Conservation (phyloP, 53 echinoderm and acorn worm species). For the Antedon mediterranea region DNA sequence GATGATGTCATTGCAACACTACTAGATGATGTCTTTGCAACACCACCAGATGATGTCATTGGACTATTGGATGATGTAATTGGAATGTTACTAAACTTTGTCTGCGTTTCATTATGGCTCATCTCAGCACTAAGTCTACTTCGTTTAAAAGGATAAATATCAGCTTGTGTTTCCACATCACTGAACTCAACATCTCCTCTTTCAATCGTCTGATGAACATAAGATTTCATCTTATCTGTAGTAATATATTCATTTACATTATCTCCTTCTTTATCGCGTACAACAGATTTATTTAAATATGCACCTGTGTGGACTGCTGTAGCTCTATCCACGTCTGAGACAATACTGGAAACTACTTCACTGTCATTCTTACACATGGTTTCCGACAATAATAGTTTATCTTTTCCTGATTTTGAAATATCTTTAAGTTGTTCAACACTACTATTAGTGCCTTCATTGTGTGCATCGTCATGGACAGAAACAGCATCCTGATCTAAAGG, state of each 20-base stretch:
- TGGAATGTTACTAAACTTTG: constrained; percentile 13
- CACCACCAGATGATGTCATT: not conserved
- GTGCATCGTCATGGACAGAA: too few relatives aligned
- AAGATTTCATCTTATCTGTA: not conserved
- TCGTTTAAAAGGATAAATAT: not conserved
- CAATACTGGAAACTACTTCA: not conserved
- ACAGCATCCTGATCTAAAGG: not conserved
- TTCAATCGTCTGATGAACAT: not conserved
- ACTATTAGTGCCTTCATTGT: too few relatives aligned
- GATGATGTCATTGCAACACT: not conserved
- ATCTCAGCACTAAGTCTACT: not conserved
- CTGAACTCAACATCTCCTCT: not conserved
- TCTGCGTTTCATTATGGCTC: constrained; percentile 68
- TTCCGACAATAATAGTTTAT: too few relatives aligned
- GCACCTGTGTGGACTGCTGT: not conserved
- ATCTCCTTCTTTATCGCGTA: too few relatives aligned
- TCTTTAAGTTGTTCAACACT: too few relatives aligned
- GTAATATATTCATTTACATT: too few relatives aligned
- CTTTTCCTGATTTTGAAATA: too few relatives aligned
- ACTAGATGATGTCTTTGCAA: not conserved
- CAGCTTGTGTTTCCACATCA: not conserved
- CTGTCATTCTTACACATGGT: not conserved
- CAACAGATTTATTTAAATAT: too few relatives aligned
- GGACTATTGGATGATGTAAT: not conserved
- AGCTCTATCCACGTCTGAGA: not conserved